Percentiles rank a stretch among this genome's conserved stretches.
Evolutionary conservation across 1,140 invertebrate genomes (phyloP).

Genomic region (Tachypleus tridentatus): DNA sequence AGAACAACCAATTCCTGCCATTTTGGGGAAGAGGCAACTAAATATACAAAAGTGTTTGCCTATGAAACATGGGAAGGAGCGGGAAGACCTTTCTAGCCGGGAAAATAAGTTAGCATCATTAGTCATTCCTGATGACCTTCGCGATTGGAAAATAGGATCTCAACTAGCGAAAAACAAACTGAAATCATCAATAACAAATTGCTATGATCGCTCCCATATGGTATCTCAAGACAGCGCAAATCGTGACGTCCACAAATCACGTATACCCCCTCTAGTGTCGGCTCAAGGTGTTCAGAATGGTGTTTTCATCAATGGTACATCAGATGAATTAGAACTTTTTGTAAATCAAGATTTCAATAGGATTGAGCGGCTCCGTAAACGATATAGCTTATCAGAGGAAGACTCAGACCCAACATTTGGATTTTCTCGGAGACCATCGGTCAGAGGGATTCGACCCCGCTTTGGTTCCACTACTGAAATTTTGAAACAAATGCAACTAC

Average conservation of each 20-base stretch:
- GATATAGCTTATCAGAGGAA: slow-evolving; percentile 59
- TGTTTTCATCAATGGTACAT: slow-evolving; percentile 29
- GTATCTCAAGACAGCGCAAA: too few relatives aligned
- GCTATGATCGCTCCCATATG: too few relatives aligned
- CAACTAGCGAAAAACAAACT: too few relatives aligned
- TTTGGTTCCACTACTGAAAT: slow-evolving; percentile 68
- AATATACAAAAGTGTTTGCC: too few relatives aligned
- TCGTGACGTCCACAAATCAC: too few relatives aligned
- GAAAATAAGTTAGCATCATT: slow-evolving; percentile 6
- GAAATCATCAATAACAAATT: too few relatives aligned
- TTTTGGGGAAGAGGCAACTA: too few relatives aligned
- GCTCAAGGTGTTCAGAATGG: slow-evolving; percentile 4
- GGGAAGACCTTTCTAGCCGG: neutral
- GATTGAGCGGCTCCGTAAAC: slow-evolving; percentile 61
- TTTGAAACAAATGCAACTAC: slow-evolving; percentile 61
- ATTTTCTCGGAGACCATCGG: slow-evolving; percentile 65
- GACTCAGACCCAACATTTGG: slow-evolving; percentile 42
- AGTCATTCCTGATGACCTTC: slow-evolving; percentile 24
- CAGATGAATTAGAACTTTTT: slow-evolving; percentile 63
- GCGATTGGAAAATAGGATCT: slow-evolving; percentile 23
- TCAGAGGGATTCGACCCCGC: slow-evolving; percentile 55
- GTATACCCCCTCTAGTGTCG: too few relatives aligned
- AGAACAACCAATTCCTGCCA: too few relatives aligned
- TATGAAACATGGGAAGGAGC: too few relatives aligned
- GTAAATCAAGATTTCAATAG: slow-evolving; percentile 64